phyloP scores from a whole-genome alignment of 2,797 vertebrate species.

The Loriculus beryllinus region DNA sequence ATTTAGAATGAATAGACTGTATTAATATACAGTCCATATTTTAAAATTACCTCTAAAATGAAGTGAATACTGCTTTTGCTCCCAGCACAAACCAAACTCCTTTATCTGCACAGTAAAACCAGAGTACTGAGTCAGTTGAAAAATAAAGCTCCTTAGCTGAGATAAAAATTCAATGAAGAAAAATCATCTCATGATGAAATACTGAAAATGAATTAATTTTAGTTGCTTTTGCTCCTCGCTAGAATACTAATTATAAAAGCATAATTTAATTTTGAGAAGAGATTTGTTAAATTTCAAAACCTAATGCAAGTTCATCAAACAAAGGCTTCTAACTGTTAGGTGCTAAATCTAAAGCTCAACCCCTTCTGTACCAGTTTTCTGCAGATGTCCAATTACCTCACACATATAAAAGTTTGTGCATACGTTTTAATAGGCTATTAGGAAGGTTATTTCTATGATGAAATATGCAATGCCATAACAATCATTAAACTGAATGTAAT shows the following conservation, averaged over 20 bases:
- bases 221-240: background rate
- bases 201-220: background rate
- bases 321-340: background rate
- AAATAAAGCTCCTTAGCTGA: conserved; percentile 32
- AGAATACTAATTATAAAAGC: background rate
- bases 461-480: background rate
- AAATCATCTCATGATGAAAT: background rate
- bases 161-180: conserved; percentile 39
- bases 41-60: conserved; percentile 41
- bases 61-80: conserved; percentile 19
- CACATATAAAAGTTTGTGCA: rapidly evolving
- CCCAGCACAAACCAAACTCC: background rate
- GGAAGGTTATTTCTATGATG: background rate
- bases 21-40: conserved; percentile 7
- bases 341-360: background rate
- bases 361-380: background rate
- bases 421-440: background rate
- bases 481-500: background rate
- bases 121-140: conserved; percentile 12
- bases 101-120: conserved; percentile 29
- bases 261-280: conserved; percentile 2
- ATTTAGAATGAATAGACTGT: conserved; percentile 1
- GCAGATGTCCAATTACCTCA: background rate
- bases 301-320: background rate
- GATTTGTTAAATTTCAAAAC: background rate